Base-by-base conservation (phyloP, 2,113 vertebrate species). In the Tachuris rubrigastra region DNA sequence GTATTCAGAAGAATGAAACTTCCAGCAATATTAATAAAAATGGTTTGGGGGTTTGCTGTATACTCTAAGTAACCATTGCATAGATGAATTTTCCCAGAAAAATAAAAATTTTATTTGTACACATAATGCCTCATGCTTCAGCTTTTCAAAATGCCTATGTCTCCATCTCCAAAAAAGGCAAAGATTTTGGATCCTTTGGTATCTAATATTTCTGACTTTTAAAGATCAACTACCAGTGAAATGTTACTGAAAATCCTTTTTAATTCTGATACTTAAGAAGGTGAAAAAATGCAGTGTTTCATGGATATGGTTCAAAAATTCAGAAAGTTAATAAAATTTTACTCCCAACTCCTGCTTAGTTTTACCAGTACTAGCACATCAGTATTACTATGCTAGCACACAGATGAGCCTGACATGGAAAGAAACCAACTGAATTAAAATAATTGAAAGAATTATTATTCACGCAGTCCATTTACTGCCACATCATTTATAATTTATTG, bases 391-490 rank as follows among this genome's bases (percentile, higher is more conserved):
- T 65, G 10, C 14, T 23, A 44, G 16, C 35, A 68, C 6, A 56
- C 4, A 52, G 30, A 42, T 0, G 0, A 81, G 15, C 8, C 4
- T 0, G 1, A 52, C 22, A 21, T 7, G 8, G 42, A 77, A 53
- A 77, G 21, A 71, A 85, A 44, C 7, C 27, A 63, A 67, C 9
- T 59, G 25, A 65, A 85, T 75, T 12, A 78, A 95, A 95, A 67
- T 60, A 85, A 68, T 47, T 28, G 35, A 85, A 84, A 47, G 2
- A 76, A 49, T 59, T 67, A 31, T 31, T 88, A 65, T 55, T 80
- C 49, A 76, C 1, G 3, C 6, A 25, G 44, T 66, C n/a, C 0
- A 0, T 39, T 95, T 60, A 56, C 49, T 49, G 28, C 5, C 37
- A 46, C 10, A n/a, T 46, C 3, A 30, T 44, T 72, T 93, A 33